Conservation (phyloP, 1,140 invertebrate species). For the Chrysopa pallens region DNA sequence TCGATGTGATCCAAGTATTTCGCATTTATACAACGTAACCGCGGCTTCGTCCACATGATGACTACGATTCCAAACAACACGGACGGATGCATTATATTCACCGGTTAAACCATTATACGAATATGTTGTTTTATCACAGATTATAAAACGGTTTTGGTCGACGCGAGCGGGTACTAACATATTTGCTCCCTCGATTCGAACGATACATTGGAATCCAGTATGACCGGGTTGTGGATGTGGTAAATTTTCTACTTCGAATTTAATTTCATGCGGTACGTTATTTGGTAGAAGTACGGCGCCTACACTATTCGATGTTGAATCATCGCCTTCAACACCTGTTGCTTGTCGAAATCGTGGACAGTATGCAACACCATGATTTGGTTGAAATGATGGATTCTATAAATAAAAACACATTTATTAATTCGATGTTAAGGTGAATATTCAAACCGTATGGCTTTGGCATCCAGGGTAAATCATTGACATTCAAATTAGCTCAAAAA, state of each 20-base stretch:
- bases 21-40: conserved; percentile 87
- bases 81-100: conserved; percentile 75
- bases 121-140: conserved; percentile 81
- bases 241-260: conserved; percentile 75
- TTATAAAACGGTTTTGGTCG: conserved; percentile 60
- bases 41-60: conserved; percentile 80
- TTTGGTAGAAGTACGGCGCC: conserved; percentile 64
- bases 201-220: conserved; percentile 77
- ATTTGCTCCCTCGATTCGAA: conserved; percentile 78
- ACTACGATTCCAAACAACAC: conserved; percentile 81
- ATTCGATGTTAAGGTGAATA: too few species aligned
- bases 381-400: conserved; percentile 50
- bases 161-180: conserved; percentile 73
- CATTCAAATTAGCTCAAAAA: not conserved
- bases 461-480: not conserved
- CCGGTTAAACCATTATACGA: conserved; percentile 73
- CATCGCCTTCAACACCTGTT: conserved; percentile 13
- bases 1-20: conserved; percentile 76
- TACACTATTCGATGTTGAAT: conserved; percentile 11
- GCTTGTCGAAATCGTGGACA: conserved; percentile 63
- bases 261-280: conserved; percentile 73
- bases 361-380: conserved; percentile 52
- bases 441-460: too few species aligned
- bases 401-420: conserved; percentile 7
- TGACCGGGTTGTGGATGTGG: conserved; percentile 72